Evolutionary conservation across 2,797 vertebrate genomes (phyloP), one percentile per base, ranked within the genome.

Genomic region (Acipenser transmontanus): DNA sequence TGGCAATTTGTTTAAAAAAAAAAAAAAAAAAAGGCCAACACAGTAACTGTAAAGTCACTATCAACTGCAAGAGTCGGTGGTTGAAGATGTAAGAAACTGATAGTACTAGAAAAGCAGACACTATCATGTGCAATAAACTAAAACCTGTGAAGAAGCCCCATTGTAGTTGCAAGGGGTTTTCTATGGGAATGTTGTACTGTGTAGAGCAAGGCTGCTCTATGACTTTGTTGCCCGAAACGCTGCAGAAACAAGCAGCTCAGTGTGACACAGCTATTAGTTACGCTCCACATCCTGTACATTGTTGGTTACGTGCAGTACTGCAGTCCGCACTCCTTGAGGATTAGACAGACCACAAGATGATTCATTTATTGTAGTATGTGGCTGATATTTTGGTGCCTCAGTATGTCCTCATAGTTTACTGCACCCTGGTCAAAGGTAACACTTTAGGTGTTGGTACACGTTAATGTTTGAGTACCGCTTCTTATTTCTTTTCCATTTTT

Each of bases 221-320:
- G 34, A 34, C 34, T 34, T 34, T 34, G 12, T 13, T 57, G 54
- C 12, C 12, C 1, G 12, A 6, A 13, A 57, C 8, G 11, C 54
- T n/a, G 12, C 54, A 12, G 54, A 57, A 57, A 57, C 54, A 57
- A 57, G 13, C 12, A 13, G 54, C 54, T 11, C 54, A 57, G 54
- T 5, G 54, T 57, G 54, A n/a, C 13, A 57, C 11, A 8, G 4
- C 57, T 12, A 65, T 71, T 71, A 71, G 20, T 71, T 68, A 54
- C 67, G 69, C 62, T 56, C 69, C 67, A 71, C 48, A 68, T 71
- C 61, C 51, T 62, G 61, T 65, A 50, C 10, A 10, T 64, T 64
- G 34, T 56, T 17, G 51, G 51, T 65, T 65, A 34, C 51, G 54
- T 48, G 54, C 52, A 47, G 54, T 57, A 57, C 54, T 6, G 54